phyloP scores from a whole-genome alignment of 2,888 invertebrate genomes.

The Boloria euphrosyne region DNA sequence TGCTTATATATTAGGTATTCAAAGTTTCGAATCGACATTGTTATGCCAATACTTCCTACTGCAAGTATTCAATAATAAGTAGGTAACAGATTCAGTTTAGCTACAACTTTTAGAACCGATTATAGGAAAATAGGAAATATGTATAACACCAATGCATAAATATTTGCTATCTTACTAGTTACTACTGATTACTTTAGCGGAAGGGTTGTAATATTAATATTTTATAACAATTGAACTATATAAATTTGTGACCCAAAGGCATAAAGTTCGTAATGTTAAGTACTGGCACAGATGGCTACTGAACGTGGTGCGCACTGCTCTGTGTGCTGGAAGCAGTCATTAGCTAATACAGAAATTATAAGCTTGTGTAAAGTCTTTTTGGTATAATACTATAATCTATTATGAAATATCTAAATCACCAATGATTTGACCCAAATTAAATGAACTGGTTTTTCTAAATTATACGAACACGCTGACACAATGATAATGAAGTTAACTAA shows the following conservation, averaged over 20 bases:
- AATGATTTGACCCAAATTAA: conserved; percentile 20
- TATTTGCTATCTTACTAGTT: too few relatives aligned
- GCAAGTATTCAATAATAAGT: background rate
- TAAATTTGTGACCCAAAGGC: too few relatives aligned
- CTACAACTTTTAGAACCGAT: background rate
- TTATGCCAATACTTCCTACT: conserved; percentile 10
- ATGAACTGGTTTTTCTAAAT: conserved; percentile 15
- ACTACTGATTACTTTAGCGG: too few relatives aligned
- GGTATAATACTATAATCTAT: conserved; percentile 15
- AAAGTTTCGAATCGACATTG: background rate
- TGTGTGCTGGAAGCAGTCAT: conserved; percentile 1
- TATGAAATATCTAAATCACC: conserved; percentile 15
- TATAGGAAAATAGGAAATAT: too few relatives aligned
- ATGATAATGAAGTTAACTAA: background rate
- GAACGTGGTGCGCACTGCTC: background rate
- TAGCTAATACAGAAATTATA: background rate
- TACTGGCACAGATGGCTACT: background rate
- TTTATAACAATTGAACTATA: too few relatives aligned
- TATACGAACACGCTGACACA: conserved; percentile 6
- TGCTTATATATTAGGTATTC: conserved; percentile 5
- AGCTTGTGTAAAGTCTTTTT: background rate
- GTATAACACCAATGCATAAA: too few relatives aligned
- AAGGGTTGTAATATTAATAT: too few relatives aligned
- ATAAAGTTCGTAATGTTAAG: too few relatives aligned
- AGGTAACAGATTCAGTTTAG: background rate